A percentile compares a stretch with the other conserved stretches of the same genome.
Evolutionary conservation across 2,888 invertebrate genomes (phyloP).

Genomic region (Digitonthophagus gazella): DNA sequence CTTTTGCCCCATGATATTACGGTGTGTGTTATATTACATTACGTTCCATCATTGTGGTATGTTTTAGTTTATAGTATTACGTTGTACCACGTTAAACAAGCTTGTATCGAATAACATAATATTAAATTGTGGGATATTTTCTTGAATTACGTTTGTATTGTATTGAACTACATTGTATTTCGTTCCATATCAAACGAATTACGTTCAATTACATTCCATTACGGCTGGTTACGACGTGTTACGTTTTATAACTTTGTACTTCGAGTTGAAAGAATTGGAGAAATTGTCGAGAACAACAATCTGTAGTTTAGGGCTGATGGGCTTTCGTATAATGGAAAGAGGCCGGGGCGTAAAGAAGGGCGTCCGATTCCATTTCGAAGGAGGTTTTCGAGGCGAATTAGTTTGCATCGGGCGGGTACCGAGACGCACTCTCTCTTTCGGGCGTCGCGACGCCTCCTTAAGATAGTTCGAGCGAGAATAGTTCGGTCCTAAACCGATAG

Average conservation of each 20-base stretch:
- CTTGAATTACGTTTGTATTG: background rate
- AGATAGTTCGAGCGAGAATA: background rate
- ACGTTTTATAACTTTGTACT: background rate
- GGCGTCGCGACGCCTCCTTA: background rate
- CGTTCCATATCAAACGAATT: background rate
- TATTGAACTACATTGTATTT: background rate
- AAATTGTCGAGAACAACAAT: background rate
- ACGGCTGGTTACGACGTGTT: background rate
- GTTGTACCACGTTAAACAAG: background rate
- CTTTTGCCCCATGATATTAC: background rate
- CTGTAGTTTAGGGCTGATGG: background rate
- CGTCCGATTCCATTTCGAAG: background rate
- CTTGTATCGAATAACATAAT: background rate
- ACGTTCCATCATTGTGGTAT: background rate
- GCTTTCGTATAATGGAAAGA: background rate
- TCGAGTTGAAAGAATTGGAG: background rate
- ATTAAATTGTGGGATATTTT: too few species aligned
- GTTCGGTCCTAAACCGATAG: slow-evolving; percentile 7
- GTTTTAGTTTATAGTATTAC: too few species aligned
- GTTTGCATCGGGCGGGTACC: background rate
- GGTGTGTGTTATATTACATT: background rate
- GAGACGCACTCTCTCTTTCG: background rate
- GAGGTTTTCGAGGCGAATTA: background rate
- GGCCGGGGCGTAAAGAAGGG: background rate
- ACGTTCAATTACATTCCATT: background rate